phyloP scores from a whole-genome alignment of 2,113 vertebrate species.

The Brachyhypopomus occidentalis region DNA sequence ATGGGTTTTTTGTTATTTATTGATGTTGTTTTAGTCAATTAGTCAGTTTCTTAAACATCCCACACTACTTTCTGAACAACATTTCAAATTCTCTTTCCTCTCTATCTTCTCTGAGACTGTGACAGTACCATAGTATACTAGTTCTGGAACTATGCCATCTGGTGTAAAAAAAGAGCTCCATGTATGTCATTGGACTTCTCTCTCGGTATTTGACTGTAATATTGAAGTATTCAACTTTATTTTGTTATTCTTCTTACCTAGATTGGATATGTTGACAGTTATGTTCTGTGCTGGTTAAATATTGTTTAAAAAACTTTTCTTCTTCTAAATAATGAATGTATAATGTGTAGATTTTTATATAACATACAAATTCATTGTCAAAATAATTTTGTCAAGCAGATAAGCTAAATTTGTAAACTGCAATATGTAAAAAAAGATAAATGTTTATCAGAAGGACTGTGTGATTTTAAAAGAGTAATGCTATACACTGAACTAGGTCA shows the following conservation, averaged over 20 bases:
- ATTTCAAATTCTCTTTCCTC: slow-evolving; percentile 60
- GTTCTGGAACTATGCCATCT: slow-evolving; percentile 64
- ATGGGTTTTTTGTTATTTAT: slow-evolving; percentile 3
- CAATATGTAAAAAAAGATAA: slow-evolving; percentile 78
- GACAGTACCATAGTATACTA: slow-evolving; percentile 70
- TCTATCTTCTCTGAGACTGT: slow-evolving; percentile 59
- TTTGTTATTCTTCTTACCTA: slow-evolving; percentile 66
- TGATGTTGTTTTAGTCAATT: slow-evolving; percentile 26
- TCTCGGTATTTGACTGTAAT: slow-evolving; percentile 64
- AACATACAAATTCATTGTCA: slow-evolving; percentile 73
- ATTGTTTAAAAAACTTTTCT: slow-evolving; percentile 71
- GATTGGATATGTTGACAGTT: slow-evolving; percentile 69
- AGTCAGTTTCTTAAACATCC: slow-evolving; percentile 64
- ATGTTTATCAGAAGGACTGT: slow-evolving; percentile 75
- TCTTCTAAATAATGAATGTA: slow-evolving; percentile 80
- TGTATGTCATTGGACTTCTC: slow-evolving; percentile 65
- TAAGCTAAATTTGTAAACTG: slow-evolving; percentile 84
- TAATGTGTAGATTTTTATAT: slow-evolving; percentile 80
- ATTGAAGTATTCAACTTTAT: slow-evolving; percentile 60
- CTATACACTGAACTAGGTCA: slow-evolving; percentile 77
- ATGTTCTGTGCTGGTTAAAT: slow-evolving; percentile 71
- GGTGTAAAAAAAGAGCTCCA: slow-evolving; percentile 45
- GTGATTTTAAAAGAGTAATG: slow-evolving; percentile 73
- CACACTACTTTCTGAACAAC: slow-evolving; percentile 53
- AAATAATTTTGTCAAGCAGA: slow-evolving; percentile 81